These are phyloP conservation scores for Hucho hucho DNA, from an alignment of 2,113 vertebrate genomes.

Conservation along the genomic window DNA sequence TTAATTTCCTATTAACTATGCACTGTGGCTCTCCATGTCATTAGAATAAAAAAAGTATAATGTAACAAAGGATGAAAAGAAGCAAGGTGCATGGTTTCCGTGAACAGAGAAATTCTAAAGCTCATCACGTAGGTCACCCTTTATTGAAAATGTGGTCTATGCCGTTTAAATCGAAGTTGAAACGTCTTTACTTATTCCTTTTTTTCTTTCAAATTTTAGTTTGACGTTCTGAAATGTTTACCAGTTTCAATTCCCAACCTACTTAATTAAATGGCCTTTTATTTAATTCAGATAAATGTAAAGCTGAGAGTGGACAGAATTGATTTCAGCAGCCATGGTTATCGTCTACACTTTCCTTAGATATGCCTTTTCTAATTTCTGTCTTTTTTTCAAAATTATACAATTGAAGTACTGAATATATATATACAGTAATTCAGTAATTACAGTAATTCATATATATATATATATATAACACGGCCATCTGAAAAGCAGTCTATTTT, in stretches of 20 bases:
- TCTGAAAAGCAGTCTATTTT: constrained; percentile 16
- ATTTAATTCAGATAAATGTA: constrained; percentile 59
- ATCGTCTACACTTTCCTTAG: constrained; percentile 33
- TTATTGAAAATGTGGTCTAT: constrained; percentile 92
- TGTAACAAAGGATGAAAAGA: constrained; percentile 99
- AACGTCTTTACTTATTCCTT: constrained; percentile 90
- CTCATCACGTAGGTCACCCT: constrained; percentile 92
- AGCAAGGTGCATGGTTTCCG: constrained; percentile 86
- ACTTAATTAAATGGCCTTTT: constrained; percentile 65
- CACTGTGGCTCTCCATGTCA: constrained; percentile 99
- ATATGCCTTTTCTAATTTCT: constrained; percentile 43
- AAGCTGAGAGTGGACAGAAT: constrained; percentile 41
- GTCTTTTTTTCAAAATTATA: constrained; percentile 44
- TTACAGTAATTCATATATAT: not conserved
- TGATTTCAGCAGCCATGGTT: constrained; percentile 40
- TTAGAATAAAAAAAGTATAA: constrained; percentile 96
- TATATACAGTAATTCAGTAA: no score
- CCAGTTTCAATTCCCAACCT: constrained; percentile 57
- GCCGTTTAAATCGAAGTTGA: constrained; percentile 93
- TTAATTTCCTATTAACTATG: constrained; percentile 99
- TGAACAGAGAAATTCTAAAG: constrained; percentile 92
- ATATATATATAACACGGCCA: not conserved
- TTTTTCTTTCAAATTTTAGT: constrained; percentile 66
- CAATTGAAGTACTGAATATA: constrained; percentile 44
- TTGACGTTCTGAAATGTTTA: constrained; percentile 71